A percentile compares a stretch with the other conserved stretches of the same genome.
Conservation (phyloP, 2,797 vertebrate species). For the Myotis findleyi region DNA sequence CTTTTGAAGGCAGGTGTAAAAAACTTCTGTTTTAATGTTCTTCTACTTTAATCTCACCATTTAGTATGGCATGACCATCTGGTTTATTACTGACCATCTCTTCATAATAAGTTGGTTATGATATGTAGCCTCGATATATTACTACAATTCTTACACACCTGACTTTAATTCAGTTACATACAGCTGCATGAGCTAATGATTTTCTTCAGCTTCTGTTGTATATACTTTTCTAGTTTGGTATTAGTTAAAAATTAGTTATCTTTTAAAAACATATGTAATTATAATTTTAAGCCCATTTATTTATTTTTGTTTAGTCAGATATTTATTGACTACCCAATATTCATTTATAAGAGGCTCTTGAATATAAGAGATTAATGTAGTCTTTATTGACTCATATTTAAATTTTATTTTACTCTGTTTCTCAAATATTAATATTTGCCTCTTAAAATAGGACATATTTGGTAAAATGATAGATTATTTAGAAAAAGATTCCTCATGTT, state of each 20-base stretch:
- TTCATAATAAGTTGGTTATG: not conserved
- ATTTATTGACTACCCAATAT: conserved; percentile 6
- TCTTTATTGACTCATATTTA: conserved; percentile 25
- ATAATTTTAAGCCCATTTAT: conserved; percentile 49
- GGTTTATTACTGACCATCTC: conserved; percentile 2
- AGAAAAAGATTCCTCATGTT: conserved; percentile 29
- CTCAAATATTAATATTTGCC: conserved; percentile 1
- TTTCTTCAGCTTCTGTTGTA: not conserved
- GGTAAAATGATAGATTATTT: conserved; percentile 28
- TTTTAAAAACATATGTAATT: not conserved
- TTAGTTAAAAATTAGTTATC: conserved; percentile 15
- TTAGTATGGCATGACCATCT: not conserved
- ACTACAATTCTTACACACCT: not conserved
- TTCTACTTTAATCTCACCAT: not conserved
- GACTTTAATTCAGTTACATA: conserved; percentile 28
- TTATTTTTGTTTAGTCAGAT: conserved; percentile 38
- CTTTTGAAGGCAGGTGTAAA: not conserved
- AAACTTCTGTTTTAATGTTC: not conserved
- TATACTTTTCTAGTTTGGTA: not conserved
- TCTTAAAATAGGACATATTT: conserved; percentile 49
- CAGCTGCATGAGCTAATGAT: not conserved
- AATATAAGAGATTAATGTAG: not conserved
- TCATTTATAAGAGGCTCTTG: not conserved
- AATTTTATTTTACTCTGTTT: conserved; percentile 42
- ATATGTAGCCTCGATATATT: not conserved